These are phyloP conservation scores for Panopea generosa DNA, from an alignment of 2,888 invertebrate genomes.

Conservation along the genomic window DNA sequence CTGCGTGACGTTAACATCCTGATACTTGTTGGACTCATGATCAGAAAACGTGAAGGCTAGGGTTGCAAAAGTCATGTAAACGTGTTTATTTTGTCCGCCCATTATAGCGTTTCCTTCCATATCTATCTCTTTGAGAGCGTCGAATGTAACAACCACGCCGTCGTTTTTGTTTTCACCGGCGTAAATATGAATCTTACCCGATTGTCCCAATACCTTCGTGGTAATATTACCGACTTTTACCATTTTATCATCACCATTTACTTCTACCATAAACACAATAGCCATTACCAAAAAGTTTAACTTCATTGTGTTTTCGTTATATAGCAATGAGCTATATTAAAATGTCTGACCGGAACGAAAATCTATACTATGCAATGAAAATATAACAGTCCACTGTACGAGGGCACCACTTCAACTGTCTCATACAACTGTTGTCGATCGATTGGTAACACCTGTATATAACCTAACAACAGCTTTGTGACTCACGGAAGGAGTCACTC, in stretches of 20 bases:
- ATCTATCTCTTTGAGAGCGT: constrained; percentile 7
- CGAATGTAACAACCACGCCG: constrained; percentile 27
- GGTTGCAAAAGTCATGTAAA: constrained; percentile 39
- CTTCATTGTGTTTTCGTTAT: neutral
- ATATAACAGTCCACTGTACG: too few relatives aligned
- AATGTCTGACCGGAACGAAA: too few relatives aligned
- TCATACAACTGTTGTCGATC: too few relatives aligned
- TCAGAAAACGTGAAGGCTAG: constrained; percentile 33
- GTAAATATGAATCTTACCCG: constrained; percentile 48
- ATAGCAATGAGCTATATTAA: too few relatives aligned
- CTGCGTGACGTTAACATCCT: constrained; percentile 23
- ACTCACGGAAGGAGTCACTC: too few relatives aligned
- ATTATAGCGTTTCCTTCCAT: neutral
- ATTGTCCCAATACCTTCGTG: constrained; percentile 36
- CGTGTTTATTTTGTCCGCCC: neutral
- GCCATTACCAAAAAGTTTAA: neutral
- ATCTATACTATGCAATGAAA: too few relatives aligned
- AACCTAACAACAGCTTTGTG: too few relatives aligned
- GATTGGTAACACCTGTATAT: too few relatives aligned
- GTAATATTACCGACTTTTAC: constrained; percentile 33
- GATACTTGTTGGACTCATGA: constrained; percentile 16
- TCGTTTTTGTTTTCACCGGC: constrained; percentile 8
- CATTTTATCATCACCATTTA: constrained; percentile 10
- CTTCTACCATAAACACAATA: neutral
- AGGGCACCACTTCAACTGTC: too few relatives aligned